Conservation (phyloP, 2,113 vertebrate genomes). For the Leptobrachium leishanense region DNA sequence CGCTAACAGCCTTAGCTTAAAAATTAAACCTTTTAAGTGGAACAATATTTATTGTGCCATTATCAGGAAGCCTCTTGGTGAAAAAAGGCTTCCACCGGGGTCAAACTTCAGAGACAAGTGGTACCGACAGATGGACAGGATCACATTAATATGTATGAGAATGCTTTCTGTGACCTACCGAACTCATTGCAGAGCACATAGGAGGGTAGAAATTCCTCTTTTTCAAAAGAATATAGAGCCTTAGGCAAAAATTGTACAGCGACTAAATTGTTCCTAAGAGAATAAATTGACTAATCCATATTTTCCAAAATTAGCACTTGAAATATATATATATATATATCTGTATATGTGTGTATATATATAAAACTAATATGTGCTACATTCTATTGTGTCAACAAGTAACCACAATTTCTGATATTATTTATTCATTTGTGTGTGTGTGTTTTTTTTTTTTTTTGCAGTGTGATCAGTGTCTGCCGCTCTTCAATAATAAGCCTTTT, state of each 20-base stretch:
- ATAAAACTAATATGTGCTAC: neutral
- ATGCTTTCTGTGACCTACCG: conserved; percentile 35
- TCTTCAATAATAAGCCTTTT: conserved; percentile 90
- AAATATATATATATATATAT: conserved; percentile 3
- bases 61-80: conserved; percentile 41
- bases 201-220: conserved; percentile 33
- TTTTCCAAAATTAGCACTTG: conserved; percentile 41
- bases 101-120: conserved; percentile 44
- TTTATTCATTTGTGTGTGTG: conserved; percentile 4
- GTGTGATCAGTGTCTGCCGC: conserved; percentile 79
- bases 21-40: conserved; percentile 49
- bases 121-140: conserved; percentile 42
- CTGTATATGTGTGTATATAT: too few species aligned
- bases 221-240: conserved; percentile 44
- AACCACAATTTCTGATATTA: neutral
- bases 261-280: conserved; percentile 43
- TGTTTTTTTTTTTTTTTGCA: conserved; percentile 55
- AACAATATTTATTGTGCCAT: conserved; percentile 49
- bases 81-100: conserved; percentile 38
- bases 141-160: conserved; percentile 46
- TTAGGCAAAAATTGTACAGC: conserved; percentile 31
- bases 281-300: conserved; percentile 34
- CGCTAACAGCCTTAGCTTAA: conserved; percentile 47
- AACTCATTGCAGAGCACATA: conserved; percentile 35
- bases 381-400: neutral